phyloP scores from a whole-genome alignment of 2,888 invertebrate genomes.

The Pseudolycoriella hygida region DNA sequence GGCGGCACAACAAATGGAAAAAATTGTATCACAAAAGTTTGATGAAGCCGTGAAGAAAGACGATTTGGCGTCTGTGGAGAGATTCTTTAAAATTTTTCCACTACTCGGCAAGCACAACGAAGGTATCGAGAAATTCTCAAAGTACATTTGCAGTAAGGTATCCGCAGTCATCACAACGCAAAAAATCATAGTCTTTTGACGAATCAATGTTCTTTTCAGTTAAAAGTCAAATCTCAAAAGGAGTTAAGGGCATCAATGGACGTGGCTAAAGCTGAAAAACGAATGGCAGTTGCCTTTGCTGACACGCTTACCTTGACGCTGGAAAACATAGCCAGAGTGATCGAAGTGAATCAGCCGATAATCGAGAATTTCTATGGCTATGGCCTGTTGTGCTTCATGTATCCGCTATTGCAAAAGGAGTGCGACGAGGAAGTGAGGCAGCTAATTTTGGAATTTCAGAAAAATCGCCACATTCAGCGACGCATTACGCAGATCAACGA shows the following conservation, averaged over 20 bases:
- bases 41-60: conserved; percentile 79
- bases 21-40: conserved; percentile 61
- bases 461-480: conserved; percentile 42
- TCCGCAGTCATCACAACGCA: conserved; percentile 6
- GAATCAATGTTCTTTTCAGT: too few species aligned
- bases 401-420: conserved; percentile 56
- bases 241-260: conserved; percentile 49
- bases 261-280: conserved; percentile 46
- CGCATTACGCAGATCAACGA: conserved; percentile 46
- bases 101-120: conserved; percentile 79
- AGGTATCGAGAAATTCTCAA: conserved; percentile 74
- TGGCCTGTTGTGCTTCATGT: conserved; percentile 51
- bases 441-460: conserved; percentile 55
- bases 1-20: conserved; percentile 49
- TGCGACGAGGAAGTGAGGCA: conserved; percentile 48
- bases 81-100: conserved; percentile 95
- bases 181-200: neutral
- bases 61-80: conserved; percentile 77
- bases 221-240: conserved; percentile 49
- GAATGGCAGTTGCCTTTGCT: conserved; percentile 62
- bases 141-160: conserved; percentile 69
- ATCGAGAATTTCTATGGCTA: conserved; percentile 80
- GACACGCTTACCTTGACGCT: conserved; percentile 71
- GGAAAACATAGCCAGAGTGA: conserved; percentile 66
- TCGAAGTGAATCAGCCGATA: conserved; percentile 76